phyloP scores from a whole-genome alignment of 2,797 vertebrate genomes.

The Sibirionetta formosa region DNA sequence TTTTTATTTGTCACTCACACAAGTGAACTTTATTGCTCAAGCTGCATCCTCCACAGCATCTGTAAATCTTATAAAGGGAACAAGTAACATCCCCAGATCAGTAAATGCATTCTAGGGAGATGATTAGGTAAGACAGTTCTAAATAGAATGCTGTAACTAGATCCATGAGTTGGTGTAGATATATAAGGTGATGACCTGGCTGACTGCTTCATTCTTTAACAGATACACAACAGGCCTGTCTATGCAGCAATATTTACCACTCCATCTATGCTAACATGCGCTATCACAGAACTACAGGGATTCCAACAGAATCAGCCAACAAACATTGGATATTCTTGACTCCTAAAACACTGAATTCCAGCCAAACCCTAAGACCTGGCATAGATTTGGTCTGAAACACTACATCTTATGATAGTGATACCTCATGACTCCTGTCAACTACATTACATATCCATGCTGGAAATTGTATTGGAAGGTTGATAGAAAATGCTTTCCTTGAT shows the following conservation, averaged over 20 bases:
- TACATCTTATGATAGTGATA: not conserved
- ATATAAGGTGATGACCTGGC: not conserved
- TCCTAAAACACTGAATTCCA: not conserved
- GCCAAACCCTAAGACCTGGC: not conserved
- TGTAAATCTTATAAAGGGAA: not conserved
- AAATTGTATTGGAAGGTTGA: not conserved
- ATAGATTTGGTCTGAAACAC: not conserved
- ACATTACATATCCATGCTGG: not conserved
- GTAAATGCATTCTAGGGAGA: not conserved
- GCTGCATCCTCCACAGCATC: not conserved
- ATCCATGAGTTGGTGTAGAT: not conserved
- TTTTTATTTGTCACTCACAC: not conserved
- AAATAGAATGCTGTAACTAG: not conserved
- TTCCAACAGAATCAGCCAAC: not conserved
- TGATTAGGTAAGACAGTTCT: not conserved
- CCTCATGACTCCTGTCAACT: not conserved
- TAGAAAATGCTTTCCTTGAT: not conserved
- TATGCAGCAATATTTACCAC: not conserved
- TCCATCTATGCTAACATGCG: fast-evolving
- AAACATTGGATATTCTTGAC: not conserved
- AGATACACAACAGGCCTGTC: not conserved
- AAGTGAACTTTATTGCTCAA: not conserved
- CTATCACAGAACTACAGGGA: not conserved
- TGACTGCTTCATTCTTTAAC: not conserved
- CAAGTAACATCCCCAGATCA: not conserved